phyloP scores from a whole-genome alignment of 2,113 vertebrate species.

The Glaucidium brasilianum region DNA sequence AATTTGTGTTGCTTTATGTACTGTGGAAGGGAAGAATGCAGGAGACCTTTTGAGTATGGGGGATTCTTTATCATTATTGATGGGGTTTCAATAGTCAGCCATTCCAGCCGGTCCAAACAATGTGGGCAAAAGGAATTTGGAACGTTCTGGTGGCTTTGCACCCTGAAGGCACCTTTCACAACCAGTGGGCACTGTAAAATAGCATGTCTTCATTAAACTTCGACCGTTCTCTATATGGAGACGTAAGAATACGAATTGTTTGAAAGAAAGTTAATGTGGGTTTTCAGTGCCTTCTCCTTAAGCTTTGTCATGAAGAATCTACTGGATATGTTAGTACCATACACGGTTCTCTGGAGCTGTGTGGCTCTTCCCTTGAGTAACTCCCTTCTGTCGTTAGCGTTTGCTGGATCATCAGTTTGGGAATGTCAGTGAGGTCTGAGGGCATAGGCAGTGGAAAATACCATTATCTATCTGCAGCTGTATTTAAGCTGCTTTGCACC shows the following conservation, averaged over 20 bases:
- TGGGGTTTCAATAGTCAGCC: not conserved
- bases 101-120: not conserved
- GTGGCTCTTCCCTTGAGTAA: not conserved
- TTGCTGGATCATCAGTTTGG: not conserved
- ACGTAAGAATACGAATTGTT: not conserved
- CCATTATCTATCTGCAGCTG: not conserved
- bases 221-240: not conserved
- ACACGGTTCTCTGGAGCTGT: not conserved
- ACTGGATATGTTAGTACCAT: rapidly evolving
- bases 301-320: not conserved
- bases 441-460: not conserved
- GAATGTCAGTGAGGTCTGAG: not conserved
- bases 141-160: not conserved
- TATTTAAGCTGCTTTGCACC: not conserved
- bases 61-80: not conserved
- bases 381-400: not conserved
- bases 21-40: not conserved
- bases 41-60: not conserved
- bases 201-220: not conserved
- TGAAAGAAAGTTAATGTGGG: not conserved
- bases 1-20: not conserved
- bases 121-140: not conserved
- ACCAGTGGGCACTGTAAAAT: not conserved
- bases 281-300: not conserved
- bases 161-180: not conserved